Conservation (phyloP, 1,140 invertebrate genomes). For the Diorhabda elongata region DNA sequence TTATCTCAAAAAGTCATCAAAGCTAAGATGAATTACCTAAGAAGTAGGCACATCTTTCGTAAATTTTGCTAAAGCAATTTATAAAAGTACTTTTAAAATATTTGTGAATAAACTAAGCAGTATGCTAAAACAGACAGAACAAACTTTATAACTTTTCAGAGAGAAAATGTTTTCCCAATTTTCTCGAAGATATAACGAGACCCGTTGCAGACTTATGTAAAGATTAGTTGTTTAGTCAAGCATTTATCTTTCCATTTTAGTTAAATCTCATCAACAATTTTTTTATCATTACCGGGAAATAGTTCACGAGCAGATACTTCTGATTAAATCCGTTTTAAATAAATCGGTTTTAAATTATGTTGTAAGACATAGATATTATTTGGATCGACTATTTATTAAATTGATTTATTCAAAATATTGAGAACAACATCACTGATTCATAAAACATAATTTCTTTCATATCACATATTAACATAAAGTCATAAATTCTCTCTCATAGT, state of each 20-base stretch:
- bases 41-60: neutral
- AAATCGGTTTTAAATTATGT: no score
- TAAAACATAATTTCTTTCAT: no score
- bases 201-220: neutral
- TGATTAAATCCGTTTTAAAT: no score
- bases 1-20: neutral
- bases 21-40: constrained; percentile 1
- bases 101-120: constrained; percentile 2
- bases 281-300: neutral
- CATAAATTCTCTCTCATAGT: no score
- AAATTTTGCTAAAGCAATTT: constrained; percentile 3
- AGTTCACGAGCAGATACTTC: no score
- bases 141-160: constrained; percentile 1
- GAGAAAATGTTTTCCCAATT: neutral
- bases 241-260: neutral
- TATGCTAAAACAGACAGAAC: neutral
- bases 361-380: no score
- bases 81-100: constrained; percentile 3
- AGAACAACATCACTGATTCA: no score
- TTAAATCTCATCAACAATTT: neutral
- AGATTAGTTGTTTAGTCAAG: neutral
- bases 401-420: no score
- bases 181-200: neutral
- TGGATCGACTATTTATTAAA: no score
- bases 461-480: no score